A percentile compares a stretch with the other conserved stretches of the same genome.
These are phyloP conservation scores for Protonemura montana DNA, from an alignment of 2,888 invertebrate species.

Conservation along the genomic window DNA sequence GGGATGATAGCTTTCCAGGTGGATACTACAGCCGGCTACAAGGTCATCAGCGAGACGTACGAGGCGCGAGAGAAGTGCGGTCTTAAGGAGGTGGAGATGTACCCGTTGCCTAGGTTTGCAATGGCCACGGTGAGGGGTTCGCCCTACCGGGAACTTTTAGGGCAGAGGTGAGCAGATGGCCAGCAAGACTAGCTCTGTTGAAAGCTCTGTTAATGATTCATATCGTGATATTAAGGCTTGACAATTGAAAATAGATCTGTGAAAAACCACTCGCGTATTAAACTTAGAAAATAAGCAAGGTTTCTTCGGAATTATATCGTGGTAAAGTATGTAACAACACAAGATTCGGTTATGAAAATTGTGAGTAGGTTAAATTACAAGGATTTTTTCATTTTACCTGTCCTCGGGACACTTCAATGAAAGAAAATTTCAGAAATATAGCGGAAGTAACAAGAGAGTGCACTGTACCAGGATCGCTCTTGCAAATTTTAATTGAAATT, in stretches of 20 bases:
- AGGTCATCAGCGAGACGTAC: slow-evolving; percentile 49
- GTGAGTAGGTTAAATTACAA: no score
- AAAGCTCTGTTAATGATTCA: no score
- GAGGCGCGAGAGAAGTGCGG: slow-evolving; percentile 49
- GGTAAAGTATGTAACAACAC: no score
- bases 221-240: no score
- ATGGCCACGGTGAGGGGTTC: slow-evolving; percentile 65
- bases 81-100: slow-evolving; percentile 58
- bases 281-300: no score
- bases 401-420: background rate
- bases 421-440: background rate
- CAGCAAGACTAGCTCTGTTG: no score
- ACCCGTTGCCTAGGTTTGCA: slow-evolving; percentile 65
- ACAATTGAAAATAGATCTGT: no score
- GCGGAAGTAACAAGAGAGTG: background rate
- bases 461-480: background rate
- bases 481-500: background rate
- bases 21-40: slow-evolving; percentile 47
- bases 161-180: slow-evolving; percentile 44
- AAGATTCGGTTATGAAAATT: no score
- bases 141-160: slow-evolving; percentile 62
- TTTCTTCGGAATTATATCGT: no score
- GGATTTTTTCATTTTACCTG: no score
- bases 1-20: slow-evolving; percentile 67
- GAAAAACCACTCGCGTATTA: no score